These are phyloP conservation scores for Anoplopoma fimbria DNA, from an alignment of 2,113 vertebrate genomes.

Conservation along the genomic window DNA sequence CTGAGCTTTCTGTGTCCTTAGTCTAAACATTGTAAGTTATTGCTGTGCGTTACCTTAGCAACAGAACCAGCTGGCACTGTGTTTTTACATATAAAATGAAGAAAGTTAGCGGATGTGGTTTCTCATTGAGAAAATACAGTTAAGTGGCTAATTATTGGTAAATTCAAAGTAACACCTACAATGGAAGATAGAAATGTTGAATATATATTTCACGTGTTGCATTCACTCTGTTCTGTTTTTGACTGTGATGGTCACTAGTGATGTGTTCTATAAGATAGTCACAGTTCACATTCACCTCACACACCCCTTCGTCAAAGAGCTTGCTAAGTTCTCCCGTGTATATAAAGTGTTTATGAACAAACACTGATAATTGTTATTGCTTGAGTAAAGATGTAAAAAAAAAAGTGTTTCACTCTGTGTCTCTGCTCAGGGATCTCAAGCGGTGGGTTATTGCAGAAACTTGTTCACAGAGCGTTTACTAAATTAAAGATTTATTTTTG, in stretches of 20 bases:
- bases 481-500: constrained; percentile 98
- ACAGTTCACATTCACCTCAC: constrained; percentile 36
- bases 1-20: constrained; percentile 41
- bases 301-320: constrained; percentile 50
- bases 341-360: constrained; percentile 70
- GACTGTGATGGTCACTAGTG: constrained; percentile 65
- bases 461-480: constrained; percentile 93
- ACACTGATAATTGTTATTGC: constrained; percentile 69
- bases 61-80: constrained; percentile 85
- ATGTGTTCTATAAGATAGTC: constrained; percentile 26
- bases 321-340: constrained; percentile 73
- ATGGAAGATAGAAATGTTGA: neutral
- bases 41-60: constrained; percentile 73
- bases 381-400: constrained; percentile 67
- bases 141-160: neutral
- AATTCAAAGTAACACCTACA: neutral
- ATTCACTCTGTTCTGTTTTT: constrained; percentile 53
- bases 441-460: constrained; percentile 89
- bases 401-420: constrained; percentile 84
- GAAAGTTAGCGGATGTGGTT: constrained; percentile 29
- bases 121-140: neutral
- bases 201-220: constrained; percentile 15
- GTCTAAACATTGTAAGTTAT: constrained; percentile 75
- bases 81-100: constrained; percentile 71
- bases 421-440: constrained; percentile 98